A percentile compares a stretch with the other conserved stretches of the same genome.
Conservation (phyloP, 2,113 vertebrate species). For the Protobothrops flavoviridis region DNA sequence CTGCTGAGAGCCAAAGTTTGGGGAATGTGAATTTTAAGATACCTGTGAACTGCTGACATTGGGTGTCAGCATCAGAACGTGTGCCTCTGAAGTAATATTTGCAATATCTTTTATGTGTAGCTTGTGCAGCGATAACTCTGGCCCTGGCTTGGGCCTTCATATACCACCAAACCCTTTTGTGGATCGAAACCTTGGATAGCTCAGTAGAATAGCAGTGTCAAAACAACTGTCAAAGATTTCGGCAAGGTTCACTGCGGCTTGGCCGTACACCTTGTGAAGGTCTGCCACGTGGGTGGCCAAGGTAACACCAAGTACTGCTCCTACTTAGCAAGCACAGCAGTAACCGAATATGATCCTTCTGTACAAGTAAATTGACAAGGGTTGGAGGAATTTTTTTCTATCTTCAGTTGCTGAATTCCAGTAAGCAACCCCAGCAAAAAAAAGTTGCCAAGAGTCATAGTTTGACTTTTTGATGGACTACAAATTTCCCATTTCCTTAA, state of each 20-base stretch:
- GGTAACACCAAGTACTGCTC: constrained; percentile 33
- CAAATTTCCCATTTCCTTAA: not conserved
- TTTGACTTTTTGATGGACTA: not conserved
- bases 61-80: not conserved
- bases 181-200: constrained; percentile 29
- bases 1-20: not conserved
- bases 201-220: not conserved
- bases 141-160: not conserved
- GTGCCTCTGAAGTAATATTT: constrained; percentile 11
- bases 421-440: not conserved
- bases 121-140: constrained; percentile 16
- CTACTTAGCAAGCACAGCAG: not conserved
- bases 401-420: not conserved
- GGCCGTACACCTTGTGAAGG: constrained; percentile 89
- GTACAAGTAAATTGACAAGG: not conserved
- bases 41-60: not conserved
- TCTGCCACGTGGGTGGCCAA: constrained; percentile 48
- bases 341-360: not conserved
- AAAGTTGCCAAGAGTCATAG: not conserved
- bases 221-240: constrained; percentile 35
- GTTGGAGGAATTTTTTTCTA: not conserved
- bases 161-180: not conserved
- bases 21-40: not conserved
- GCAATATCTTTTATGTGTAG: constrained; percentile 61
- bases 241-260: constrained; percentile 88